phyloP scores from a whole-genome alignment of 2,113 vertebrate species.

The Grammomys surdaster region DNA sequence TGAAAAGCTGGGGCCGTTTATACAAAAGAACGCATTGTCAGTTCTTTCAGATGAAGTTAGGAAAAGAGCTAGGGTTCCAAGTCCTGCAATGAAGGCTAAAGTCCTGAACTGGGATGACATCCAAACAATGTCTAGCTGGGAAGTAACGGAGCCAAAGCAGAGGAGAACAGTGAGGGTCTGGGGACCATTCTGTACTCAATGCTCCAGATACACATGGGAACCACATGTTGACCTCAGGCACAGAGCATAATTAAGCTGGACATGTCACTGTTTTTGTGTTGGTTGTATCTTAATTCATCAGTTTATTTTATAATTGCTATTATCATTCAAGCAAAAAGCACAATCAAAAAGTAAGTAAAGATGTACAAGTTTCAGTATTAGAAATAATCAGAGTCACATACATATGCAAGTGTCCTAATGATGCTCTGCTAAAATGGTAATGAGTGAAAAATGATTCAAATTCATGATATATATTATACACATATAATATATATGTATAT shows the following conservation, averaged over 20 bases:
- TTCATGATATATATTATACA: too few species aligned
- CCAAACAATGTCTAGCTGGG: neutral
- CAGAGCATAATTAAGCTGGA: neutral
- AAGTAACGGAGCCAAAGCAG: neutral
- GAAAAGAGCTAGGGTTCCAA: neutral
- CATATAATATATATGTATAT: neutral
- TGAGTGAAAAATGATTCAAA: neutral
- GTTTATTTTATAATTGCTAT: neutral
- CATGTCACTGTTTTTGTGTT: neutral
- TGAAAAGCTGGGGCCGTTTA: neutral
- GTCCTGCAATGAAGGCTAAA: neutral
- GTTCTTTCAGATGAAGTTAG: conserved; percentile 5
- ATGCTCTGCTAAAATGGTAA: neutral
- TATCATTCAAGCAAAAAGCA: neutral
- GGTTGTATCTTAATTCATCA: neutral
- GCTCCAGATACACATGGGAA: neutral
- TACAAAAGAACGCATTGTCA: conserved; percentile 9
- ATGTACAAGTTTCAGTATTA: neutral
- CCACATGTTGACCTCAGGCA: neutral
- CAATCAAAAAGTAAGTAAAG: neutral
- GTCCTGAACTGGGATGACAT: neutral
- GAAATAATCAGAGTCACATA: neutral
- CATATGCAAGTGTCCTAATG: neutral
- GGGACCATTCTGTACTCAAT: neutral
- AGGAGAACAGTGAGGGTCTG: neutral